These are phyloP conservation scores for Chaunax sp. DNA, from an alignment of 2,797 vertebrate genomes.

Conservation along the genomic window DNA sequence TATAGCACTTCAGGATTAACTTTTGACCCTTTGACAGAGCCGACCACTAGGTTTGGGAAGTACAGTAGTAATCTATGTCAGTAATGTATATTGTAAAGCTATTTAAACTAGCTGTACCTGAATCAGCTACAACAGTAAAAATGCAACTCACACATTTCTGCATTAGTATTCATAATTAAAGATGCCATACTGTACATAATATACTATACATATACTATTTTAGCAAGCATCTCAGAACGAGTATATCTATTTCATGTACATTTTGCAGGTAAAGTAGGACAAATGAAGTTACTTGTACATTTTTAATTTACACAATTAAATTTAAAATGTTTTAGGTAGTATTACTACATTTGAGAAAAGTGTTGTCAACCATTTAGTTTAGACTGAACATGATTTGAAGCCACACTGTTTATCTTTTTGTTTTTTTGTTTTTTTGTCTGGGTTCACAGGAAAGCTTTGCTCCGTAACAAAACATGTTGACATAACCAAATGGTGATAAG, in stretches of 20 bases:
- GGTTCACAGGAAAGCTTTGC: conserved; percentile 19
- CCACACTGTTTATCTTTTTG: not conserved
- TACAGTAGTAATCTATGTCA: too few relatives aligned
- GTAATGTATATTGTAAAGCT: too few relatives aligned
- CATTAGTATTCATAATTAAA: not conserved
- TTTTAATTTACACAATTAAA: too few relatives aligned
- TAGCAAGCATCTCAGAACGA: too few relatives aligned
- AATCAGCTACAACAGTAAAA: not conserved
- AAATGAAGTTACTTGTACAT: too few relatives aligned
- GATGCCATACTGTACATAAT: too few relatives aligned
- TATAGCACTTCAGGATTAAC: not conserved
- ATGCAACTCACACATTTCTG: not conserved
- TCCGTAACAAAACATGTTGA: conserved; percentile 42
- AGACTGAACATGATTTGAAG: not conserved
- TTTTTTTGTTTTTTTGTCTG: not conserved
- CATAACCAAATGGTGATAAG: conserved; percentile 49
- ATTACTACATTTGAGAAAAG: conserved; percentile 6
- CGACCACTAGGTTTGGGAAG: too few relatives aligned
- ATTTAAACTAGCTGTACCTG: not conserved
- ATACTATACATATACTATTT: too few relatives aligned
- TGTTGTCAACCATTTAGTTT: conserved; percentile 3
- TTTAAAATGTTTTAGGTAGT: not conserved
- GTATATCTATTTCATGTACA: too few relatives aligned
- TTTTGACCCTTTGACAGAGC: not conserved
- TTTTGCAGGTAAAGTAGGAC: too few relatives aligned